phyloP scores from a whole-genome alignment of 2,797 vertebrate genomes.

The Cirrhinus mrigala region DNA sequence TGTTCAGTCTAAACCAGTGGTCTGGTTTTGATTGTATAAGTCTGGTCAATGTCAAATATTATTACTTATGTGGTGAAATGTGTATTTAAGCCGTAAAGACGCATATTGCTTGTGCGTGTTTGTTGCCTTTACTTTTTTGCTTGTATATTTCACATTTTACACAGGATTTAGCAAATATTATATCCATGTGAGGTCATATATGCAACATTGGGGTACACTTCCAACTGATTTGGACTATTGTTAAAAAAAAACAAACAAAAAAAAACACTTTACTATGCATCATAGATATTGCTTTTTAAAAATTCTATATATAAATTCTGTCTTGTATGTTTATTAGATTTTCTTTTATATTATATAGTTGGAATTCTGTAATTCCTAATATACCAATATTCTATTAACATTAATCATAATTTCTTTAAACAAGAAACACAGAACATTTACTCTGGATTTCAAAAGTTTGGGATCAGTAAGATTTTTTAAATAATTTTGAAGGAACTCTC shows the following conservation, averaged over 20 bases:
- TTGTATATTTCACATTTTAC: constrained; percentile 7
- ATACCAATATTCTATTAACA: background rate
- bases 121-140: background rate
- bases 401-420: background rate
- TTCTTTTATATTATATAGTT: background rate
- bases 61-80: constrained; percentile 23
- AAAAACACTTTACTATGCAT: too few relatives aligned
- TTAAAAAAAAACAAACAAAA: background rate
- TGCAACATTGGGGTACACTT: background rate
- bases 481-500: too few relatives aligned
- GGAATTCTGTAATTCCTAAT: background rate
- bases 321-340: background rate
- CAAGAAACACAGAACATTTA: background rate
- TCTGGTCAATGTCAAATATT: constrained; percentile 30
- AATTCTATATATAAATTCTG: background rate
- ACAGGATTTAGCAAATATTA: constrained; percentile 4
- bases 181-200: background rate
- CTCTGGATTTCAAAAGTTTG: too few relatives aligned
- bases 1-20: background rate
- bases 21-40: constrained; percentile 18
- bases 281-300: background rate
- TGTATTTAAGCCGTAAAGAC: background rate
- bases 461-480: too few relatives aligned
- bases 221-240: background rate
- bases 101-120: background rate